These are phyloP conservation scores for Trichechus manatus DNA, from an alignment of 2,113 vertebrate species.

Conservation along the genomic window DNA sequence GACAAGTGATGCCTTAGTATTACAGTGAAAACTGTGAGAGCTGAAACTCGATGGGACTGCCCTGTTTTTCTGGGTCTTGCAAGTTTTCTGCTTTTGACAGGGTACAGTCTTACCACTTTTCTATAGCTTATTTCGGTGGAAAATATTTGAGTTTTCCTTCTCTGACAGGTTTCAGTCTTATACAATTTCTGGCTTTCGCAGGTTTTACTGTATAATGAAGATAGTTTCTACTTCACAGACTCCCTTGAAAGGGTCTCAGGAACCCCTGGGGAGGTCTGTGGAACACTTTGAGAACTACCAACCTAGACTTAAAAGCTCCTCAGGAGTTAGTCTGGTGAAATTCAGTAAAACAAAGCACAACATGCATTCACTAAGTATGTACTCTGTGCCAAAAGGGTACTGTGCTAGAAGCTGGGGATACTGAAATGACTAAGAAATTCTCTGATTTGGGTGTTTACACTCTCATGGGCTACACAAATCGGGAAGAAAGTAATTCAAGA, in stretches of 20 bases:
- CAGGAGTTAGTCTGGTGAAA: neutral
- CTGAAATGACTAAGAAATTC: neutral
- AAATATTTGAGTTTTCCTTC: neutral
- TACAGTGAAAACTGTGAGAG: neutral
- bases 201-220: neutral
- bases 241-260: neutral
- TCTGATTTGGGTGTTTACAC: neutral
- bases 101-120: neutral
- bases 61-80: neutral
- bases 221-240: neutral
- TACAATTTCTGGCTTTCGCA: neutral
- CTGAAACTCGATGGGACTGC: neutral
- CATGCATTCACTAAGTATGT: rapidly evolving
- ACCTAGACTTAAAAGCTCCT: neutral
- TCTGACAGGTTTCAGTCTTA: neutral
- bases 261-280: neutral
- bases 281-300: neutral
- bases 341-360: neutral
- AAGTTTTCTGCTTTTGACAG: neutral
- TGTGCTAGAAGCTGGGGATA: neutral
- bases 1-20: neutral
- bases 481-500: neutral
- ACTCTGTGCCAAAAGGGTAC: neutral
- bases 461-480: neutral
- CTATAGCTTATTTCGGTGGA: neutral